Base-by-base conservation (phyloP, 2,888 invertebrate species). In the Julus scanicus region DNA sequence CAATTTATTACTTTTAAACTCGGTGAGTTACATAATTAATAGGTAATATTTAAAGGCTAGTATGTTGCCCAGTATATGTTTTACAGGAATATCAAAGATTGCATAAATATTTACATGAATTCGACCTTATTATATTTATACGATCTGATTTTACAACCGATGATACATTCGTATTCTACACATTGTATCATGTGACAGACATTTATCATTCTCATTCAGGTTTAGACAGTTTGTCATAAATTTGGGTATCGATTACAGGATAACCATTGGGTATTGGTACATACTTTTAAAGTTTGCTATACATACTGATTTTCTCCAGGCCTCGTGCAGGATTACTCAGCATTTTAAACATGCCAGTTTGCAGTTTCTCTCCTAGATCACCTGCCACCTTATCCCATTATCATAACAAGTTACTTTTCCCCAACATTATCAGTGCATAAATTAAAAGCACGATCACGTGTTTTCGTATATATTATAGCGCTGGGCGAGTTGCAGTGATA, bases 271-370 rank as follows among this genome's bases (percentile, higher is more conserved):
- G 71, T 3, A 29, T 9, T 29, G 9, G 11, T 8, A 20, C 71
- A 71, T 2, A 13, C n/a, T n/a, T 49, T 49, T 13, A 49, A 53
- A 4, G n/a, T 57, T 57, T 57, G 57, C 57, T 29, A 29, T 29
- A 29, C n/a, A 57, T 57, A n/a, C 57, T 57, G 6, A n/a, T 57
- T 4, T 17, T 1, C 5, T n/a, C n/a, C 57, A 57, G 13, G 29
- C 57, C n/a, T 57, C 29, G 29, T 57, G 17, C 57, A 57, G 8
- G 8, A 71, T 71, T 71, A 71, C 71, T 71, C 71, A 71, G 29
- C 71, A 29, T 71, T 71, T 71, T 29, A 29, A 71, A 71, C 71
- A 71, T 71, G 71, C 29, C 71, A 29, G n/a, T 71, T 71, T 71
- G 71, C 29, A 29, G 20, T 71, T 71, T 53, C n/a, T 20, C 8